These are phyloP conservation scores for Crematogaster levior DNA, from an alignment of 2,888 invertebrate species.

Conservation along the genomic window DNA sequence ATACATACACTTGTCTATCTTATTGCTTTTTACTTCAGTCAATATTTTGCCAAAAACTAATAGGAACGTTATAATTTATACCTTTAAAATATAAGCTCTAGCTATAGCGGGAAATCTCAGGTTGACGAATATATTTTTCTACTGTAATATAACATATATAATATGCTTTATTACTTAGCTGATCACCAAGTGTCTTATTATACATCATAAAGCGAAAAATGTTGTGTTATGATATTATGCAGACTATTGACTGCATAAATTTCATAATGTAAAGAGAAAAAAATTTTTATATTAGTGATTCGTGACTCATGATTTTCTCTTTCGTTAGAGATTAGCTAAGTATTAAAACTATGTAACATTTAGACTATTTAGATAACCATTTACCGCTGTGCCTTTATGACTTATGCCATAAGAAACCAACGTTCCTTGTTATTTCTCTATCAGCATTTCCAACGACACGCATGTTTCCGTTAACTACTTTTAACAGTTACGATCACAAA, in stretches of 20 bases:
- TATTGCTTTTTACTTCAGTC: slow-evolving; percentile 33
- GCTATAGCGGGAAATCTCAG: slow-evolving; percentile 35
- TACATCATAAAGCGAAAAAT: not conserved
- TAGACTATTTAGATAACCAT: not conserved
- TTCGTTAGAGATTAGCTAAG: not conserved
- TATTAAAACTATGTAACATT: slow-evolving; percentile 19
- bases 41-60: slow-evolving; percentile 37
- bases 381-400: not conserved
- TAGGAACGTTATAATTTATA: slow-evolving; percentile 9
- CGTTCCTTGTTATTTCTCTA: slow-evolving; percentile 23
- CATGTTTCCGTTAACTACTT: not conserved
- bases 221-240: not conserved
- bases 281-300: slow-evolving; percentile 13
- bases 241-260: not conserved
- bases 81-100: slow-evolving; percentile 24
- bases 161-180: slow-evolving; percentile 10
- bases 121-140: slow-evolving; percentile 39
- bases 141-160: slow-evolving; percentile 15
- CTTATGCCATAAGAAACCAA: slow-evolving; percentile 2
- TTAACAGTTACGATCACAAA: slow-evolving; percentile 27
- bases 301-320: not conserved
- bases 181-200: slow-evolving; percentile 7
- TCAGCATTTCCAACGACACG: too few relatives aligned
- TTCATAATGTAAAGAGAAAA: not conserved
- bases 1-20: not conserved